phyloP scores from a whole-genome alignment of 2,888 invertebrate genomes.

The Dusona sp. region DNA sequence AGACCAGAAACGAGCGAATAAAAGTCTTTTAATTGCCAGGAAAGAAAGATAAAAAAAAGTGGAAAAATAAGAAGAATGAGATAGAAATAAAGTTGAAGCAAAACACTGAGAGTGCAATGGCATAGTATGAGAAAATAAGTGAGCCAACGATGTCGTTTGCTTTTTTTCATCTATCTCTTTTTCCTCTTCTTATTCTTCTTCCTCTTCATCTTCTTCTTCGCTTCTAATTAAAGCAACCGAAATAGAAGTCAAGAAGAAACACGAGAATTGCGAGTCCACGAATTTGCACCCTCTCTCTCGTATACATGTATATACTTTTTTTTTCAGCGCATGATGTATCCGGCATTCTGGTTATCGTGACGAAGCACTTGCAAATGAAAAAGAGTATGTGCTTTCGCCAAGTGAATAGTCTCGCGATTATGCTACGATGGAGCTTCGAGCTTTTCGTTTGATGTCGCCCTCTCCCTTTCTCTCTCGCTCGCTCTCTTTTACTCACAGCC shows the following conservation, averaged over 20 bases:
- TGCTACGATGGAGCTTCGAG: conserved; percentile 57
- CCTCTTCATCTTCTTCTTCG: conserved; percentile 11
- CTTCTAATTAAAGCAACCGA: conserved; percentile 64
- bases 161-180: conserved; percentile 22
- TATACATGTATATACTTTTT: background rate
- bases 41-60: conserved; percentile 2
- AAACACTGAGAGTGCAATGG: conserved; percentile 45
- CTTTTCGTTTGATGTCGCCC: conserved; percentile 66
- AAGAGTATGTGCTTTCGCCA: conserved; percentile 44
- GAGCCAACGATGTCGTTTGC: conserved; percentile 25
- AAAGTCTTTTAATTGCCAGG: conserved; percentile 56
- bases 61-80: background rate
- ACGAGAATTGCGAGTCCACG: conserved; percentile 55
- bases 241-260: conserved; percentile 57
- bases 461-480: conserved; percentile 7
- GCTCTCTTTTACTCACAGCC: conserved; percentile 12
- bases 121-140: conserved; percentile 46
- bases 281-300: conserved; percentile 47
- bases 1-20: conserved; percentile 39
- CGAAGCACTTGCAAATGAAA: conserved; percentile 56
- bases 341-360: conserved; percentile 67
- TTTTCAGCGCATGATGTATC: conserved; percentile 62
- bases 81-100: conserved; percentile 24
- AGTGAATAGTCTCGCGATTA: conserved; percentile 63
- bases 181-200: conserved; percentile 31